phyloP scores from a whole-genome alignment of 2,113 vertebrate species.

The Embiotoca jacksoni region DNA sequence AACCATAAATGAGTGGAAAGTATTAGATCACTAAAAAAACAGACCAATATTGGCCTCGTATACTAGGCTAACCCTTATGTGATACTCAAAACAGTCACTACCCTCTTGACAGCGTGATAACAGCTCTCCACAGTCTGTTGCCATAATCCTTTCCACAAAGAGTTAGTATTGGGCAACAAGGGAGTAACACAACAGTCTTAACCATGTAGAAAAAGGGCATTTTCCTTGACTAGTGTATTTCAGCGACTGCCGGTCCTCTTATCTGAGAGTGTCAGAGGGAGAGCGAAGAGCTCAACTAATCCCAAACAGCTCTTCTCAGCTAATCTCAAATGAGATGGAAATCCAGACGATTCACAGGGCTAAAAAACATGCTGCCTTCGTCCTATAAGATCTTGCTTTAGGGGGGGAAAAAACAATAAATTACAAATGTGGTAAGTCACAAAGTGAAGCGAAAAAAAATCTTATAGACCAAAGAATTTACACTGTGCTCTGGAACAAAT shows the following conservation, averaged over 20 bases:
- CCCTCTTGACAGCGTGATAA: constrained; percentile 63
- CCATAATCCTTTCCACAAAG: constrained; percentile 74
- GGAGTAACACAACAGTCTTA: constrained; percentile 65
- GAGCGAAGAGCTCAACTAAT: constrained; percentile 73
- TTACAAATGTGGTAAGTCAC: constrained; percentile 52
- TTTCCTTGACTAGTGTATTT: constrained; percentile 73
- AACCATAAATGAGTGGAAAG: not conserved
- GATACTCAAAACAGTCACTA: constrained; percentile 48
- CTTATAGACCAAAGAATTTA: constrained; percentile 40
- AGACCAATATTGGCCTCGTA: constrained; percentile 1
- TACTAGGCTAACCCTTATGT: constrained; percentile 43
- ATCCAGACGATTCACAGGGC: constrained; percentile 73
- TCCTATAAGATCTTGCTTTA: constrained; percentile 58
- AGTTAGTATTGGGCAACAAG: constrained; percentile 63
- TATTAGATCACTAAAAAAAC: constrained; percentile 33
- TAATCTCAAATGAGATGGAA: constrained; percentile 85
- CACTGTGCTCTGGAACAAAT: constrained; percentile 30
- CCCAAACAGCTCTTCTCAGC: constrained; percentile 77
- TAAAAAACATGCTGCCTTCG: constrained; percentile 61
- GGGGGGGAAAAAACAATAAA: constrained; percentile 33
- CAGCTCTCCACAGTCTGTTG: constrained; percentile 47
- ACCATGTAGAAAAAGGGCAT: constrained; percentile 73
- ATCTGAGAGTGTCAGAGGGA: constrained; percentile 78
- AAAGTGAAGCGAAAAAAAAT: constrained; percentile 36
- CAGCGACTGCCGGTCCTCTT: constrained; percentile 70